Base-by-base conservation (phyloP, 2,888 invertebrate species). In the Liopterus haemorrhoidalis region DNA sequence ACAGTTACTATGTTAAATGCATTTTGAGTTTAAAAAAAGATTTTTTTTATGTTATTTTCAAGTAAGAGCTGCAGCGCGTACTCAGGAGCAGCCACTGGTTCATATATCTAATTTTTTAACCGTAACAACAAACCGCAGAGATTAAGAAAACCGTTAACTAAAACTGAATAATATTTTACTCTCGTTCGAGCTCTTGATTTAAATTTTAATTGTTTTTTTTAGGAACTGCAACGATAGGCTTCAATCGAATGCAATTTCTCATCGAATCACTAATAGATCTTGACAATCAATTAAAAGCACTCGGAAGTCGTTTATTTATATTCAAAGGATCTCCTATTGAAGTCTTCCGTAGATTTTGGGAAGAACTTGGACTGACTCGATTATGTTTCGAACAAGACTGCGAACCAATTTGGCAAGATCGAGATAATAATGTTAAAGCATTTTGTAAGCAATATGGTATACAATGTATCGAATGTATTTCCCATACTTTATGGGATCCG, bases 401-500 rank as follows among this genome's bases (percentile, higher is more conserved):
- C 57, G 84, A 85, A 64, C 82, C 84, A 0, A 76, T 81, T 35
- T 84, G 82, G 81, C 72, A 71, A 6, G 63, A 66, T 1, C 70
- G 83, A 1, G 84, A 84, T 61, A 70, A 74, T 14, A 58, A 65
- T 3, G 77, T 82, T 0, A 76, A 73, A 54, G 46, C 52, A 1
- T 61, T 76, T 12, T 82, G 83, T 56, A 59, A 62, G 1, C 72
- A 77, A 47, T 61, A 71, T 27, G 74, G 72, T 15, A 75, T 83
- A 2, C 58, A 68, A 33, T 74, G 73, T 37, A 61, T 68, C 25
- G 83, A 84, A 57, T 71, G 73, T 54, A 77, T 82, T 2, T 81
- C 82, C 0, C 84, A 84, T 54, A 85, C 84, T 0, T 68, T 85
- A 5, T 85, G 82, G 81, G 74, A 82, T 60, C 83, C 84, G 0